These are phyloP conservation scores for Dipus sagitta DNA, from an alignment of 2,797 vertebrate species.

Conservation along the genomic window DNA sequence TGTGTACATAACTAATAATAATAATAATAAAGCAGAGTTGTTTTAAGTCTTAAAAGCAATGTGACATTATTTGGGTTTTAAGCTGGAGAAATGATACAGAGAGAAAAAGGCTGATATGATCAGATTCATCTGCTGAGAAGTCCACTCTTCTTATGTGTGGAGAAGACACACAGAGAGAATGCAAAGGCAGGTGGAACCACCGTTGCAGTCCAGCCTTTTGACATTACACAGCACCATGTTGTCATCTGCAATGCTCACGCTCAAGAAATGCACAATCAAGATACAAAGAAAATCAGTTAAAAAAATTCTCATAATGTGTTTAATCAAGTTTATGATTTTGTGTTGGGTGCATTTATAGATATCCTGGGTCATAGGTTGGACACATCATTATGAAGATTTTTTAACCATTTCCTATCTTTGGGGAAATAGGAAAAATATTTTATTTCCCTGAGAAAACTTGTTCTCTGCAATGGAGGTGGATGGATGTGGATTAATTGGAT, in stretches of 20 bases:
- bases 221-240: no score
- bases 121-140: background rate
- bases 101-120: background rate
- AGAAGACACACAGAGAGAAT: background rate
- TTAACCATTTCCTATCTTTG: background rate
- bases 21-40: background rate
- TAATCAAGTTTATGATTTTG: no score
- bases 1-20: no score
- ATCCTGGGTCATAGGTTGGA: no score
- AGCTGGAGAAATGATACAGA: background rate
- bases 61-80: background rate
- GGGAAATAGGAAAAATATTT: background rate
- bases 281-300: no score
- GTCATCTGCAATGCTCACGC: no score
- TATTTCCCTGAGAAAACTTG: slow-evolving; percentile 8
- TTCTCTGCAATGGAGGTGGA: background rate
- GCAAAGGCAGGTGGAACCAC: background rate
- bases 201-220: background rate
- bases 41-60: background rate
- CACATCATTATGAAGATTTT: background rate
- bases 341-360: no score
- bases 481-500: background rate
- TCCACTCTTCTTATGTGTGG: background rate
- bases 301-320: no score
- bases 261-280: no score